Conservation (phyloP, 2,888 invertebrate genomes). For the Itoplectis maculator region DNA sequence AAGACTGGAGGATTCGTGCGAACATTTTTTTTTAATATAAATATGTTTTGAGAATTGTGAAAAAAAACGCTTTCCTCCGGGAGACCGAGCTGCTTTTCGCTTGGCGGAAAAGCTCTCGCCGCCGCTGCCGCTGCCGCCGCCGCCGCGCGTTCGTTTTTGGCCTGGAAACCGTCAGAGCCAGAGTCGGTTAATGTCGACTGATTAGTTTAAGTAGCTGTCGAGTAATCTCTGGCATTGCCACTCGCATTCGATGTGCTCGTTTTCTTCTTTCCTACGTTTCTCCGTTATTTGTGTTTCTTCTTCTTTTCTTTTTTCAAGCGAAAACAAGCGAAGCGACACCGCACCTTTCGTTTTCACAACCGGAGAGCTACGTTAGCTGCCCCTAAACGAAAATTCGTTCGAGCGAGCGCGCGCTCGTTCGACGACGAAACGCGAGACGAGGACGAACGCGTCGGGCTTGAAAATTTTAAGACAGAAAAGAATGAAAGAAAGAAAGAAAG, state of each 20-base stretch:
- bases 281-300: conserved; percentile 48
- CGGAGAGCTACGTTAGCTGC: conserved; percentile 38
- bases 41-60: conserved; percentile 45
- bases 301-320: conserved; percentile 33
- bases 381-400: conserved; percentile 16
- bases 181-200: conserved; percentile 77
- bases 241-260: conserved; percentile 80
- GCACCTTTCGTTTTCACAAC: conserved; percentile 31
- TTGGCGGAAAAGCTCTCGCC: conserved; percentile 55
- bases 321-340: conserved; percentile 1
- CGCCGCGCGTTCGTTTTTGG: conserved; percentile 21
- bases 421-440: conserved; percentile 44
- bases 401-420: conserved; percentile 77
- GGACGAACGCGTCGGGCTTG: conserved; percentile 30
- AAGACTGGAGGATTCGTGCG: conserved; percentile 62
- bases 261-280: conserved; percentile 61
- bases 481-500: conserved; percentile 52
- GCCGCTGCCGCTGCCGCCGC: conserved; percentile 2
- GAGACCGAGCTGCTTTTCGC: conserved; percentile 55
- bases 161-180: conserved; percentile 54
- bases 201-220: conserved; percentile 79
- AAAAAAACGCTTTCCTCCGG: conserved; percentile 41
- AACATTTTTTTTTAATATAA: conserved; percentile 34
- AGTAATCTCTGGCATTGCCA: conserved; percentile 79
- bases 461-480: conserved; percentile 45